A percentile compares a stretch with the other conserved stretches of the same genome.
Conservation (phyloP, 2,888 invertebrate genomes). For the Agrochola macilenta region DNA sequence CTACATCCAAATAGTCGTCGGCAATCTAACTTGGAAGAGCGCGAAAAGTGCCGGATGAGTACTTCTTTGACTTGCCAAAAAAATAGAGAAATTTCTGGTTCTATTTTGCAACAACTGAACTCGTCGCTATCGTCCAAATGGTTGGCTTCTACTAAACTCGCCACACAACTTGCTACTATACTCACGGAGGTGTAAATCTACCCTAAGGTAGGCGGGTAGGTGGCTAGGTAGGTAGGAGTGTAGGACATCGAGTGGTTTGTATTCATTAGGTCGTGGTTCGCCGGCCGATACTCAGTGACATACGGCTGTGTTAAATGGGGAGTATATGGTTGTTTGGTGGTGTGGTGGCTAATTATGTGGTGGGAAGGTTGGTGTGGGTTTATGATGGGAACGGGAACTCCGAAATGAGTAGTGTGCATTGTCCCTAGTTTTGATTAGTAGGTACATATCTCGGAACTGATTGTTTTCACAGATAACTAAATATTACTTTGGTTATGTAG, state of each 20-base stretch:
- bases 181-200: conserved; percentile 5
- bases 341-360: not conserved
- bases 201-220: conserved; percentile 21
- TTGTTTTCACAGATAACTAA: not conserved
- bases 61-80: not conserved
- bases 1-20: not conserved
- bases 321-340: conserved; percentile 7
- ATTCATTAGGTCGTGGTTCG: conserved; percentile 73
- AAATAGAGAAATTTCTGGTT: not conserved
- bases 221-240: conserved; percentile 19
- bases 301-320: conserved; percentile 24
- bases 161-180: not conserved
- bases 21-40: not conserved
- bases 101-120: not conserved
- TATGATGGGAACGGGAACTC: no score
- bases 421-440: not conserved
- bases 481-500: no score
- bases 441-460: not conserved
- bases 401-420: not conserved
- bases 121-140: not conserved
- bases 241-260: conserved; percentile 74
- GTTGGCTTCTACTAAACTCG: not conserved
- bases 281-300: conserved; percentile 49
- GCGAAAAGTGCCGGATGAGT: not conserved
- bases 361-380: not conserved